A percentile compares a stretch with the other conserved stretches of the same genome.
Conservation (phyloP, 2,888 invertebrate species). For the Nudaria mundana region DNA sequence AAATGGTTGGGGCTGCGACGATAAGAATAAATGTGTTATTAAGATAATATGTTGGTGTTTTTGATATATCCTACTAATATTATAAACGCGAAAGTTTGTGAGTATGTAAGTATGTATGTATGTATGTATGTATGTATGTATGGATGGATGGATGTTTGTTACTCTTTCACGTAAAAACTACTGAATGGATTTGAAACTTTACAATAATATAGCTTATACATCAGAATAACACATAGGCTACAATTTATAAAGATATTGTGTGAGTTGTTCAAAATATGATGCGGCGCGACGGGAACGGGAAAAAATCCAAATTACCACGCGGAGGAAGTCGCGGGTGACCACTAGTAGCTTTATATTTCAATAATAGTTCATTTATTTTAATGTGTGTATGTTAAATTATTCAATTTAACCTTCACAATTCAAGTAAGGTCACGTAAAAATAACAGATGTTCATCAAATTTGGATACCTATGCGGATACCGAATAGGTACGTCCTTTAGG, state of each 20-base stretch:
- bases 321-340: too few species aligned
- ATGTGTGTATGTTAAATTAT: neutral
- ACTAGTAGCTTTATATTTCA: too few species aligned
- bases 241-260: too few species aligned
- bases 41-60: slow-evolving; percentile 12
- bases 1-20: slow-evolving; percentile 11
- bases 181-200: too few species aligned
- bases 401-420: neutral
- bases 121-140: neutral
- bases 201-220: too few species aligned
- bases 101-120: neutral
- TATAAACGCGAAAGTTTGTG: neutral
- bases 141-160: too few species aligned
- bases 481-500: too few species aligned
- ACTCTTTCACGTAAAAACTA: too few species aligned
- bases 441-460: neutral
- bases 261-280: too few species aligned
- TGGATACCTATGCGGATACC: neutral
- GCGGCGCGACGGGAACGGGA: too few species aligned
- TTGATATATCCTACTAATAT: neutral
- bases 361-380: neutral
- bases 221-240: too few species aligned
- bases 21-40: slow-evolving; percentile 17
- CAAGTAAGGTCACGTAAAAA: neutral
- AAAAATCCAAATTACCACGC: too few species aligned